Evolutionary conservation across 2,113 vertebrate genomes (phyloP), one percentile per base, ranked within the genome.

Genomic region (Vimba vimba): DNA sequence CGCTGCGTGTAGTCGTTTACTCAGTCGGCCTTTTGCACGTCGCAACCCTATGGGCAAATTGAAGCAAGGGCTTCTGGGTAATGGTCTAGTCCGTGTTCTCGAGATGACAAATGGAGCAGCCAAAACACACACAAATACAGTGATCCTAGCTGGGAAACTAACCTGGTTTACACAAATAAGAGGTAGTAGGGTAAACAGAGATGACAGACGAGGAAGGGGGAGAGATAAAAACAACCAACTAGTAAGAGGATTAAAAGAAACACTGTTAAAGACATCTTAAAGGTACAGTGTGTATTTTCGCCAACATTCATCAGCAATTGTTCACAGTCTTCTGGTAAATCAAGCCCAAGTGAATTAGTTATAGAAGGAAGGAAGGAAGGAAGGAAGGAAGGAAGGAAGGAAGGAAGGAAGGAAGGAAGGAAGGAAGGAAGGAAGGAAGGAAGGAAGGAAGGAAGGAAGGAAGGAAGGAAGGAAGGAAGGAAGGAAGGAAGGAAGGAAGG

Each of bases 31-130:
- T 69, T 75, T 85, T n/a, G 43, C 50, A 85, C 3, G 3, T 45
- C 71, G 25, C 25, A 88, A 64, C 59, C 85, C 45, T 27, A 27
- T 52, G 11, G 79, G 62, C 52, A 78, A 64, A 30, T 25, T 30
- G 30, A 66, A 55, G 60, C 59, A 79, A 71, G 33, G 5, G n/a
- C 36, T 71, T 66, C 83, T 80, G 87, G 75, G 66, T 84, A 86
- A 82, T 64, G 55, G 25, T 79, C 50, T 47, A 25, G 68, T 23
- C 79, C 36, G 47, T 78, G 62, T 30, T 86, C 47, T 66, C 4
- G 33, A 82, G 50, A 85, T 73, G 74, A 77, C 77, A 71, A 73
- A 86, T 80, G 36, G 10, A 86, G 17, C 50, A 79, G n/a, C 21
- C 75, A 78, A 79, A 85, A 64, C 15, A 64, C 39, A 77, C 15